Percentiles rank a stretch among this genome's conserved stretches.
Conservation (phyloP, 2,797 vertebrate genomes). For the Megalops cyprinoides region DNA sequence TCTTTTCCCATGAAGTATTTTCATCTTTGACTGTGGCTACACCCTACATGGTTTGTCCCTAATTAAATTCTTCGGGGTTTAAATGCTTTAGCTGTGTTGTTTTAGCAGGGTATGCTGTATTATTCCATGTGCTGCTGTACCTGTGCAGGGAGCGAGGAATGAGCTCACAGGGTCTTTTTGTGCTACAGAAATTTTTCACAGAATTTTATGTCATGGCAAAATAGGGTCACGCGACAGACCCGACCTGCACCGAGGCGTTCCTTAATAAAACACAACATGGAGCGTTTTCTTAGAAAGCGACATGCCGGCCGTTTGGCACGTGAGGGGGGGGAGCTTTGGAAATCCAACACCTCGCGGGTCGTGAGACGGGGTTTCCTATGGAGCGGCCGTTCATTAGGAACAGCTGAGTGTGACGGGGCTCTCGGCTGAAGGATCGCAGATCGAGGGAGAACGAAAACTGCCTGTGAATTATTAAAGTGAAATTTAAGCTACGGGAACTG, state of each 20-base stretch:
- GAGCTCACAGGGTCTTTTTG: slow-evolving; percentile 7
- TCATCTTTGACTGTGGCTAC: background rate
- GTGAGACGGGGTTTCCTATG: slow-evolving; percentile 29
- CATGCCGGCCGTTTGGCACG: slow-evolving; percentile 15
- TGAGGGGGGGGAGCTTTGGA: slow-evolving; percentile 33
- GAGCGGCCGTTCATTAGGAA: slow-evolving; percentile 37
- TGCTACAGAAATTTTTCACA: slow-evolving; percentile 17
- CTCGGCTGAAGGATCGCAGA: slow-evolving; percentile 23
- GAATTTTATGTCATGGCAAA: slow-evolving; percentile 29
- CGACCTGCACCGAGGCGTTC: slow-evolving; percentile 16
- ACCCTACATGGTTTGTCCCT: background rate
- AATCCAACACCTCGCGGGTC: slow-evolving; percentile 37
- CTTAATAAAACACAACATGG: slow-evolving; percentile 45
- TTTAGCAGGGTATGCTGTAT: slow-evolving; percentile 25
- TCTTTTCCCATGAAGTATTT: background rate
- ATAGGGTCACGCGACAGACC: slow-evolving; percentile 9
- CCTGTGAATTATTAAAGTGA: slow-evolving; percentile 32
- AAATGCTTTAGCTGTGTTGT: slow-evolving; percentile 9
- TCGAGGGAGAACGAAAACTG: slow-evolving; percentile 34
- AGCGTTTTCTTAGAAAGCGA: slow-evolving; percentile 33
- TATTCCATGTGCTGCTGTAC: slow-evolving; percentile 30
- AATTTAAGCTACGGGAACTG: slow-evolving; percentile 5
- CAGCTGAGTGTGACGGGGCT: slow-evolving; percentile 34
- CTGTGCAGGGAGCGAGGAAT: slow-evolving; percentile 19
- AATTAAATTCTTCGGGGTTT: slow-evolving; percentile 4